Percentiles rank a stretch among this genome's conserved stretches.
These are phyloP conservation scores for Cremastobaeus sp. DNA, from an alignment of 2,888 invertebrate species.

Conservation along the genomic window DNA sequence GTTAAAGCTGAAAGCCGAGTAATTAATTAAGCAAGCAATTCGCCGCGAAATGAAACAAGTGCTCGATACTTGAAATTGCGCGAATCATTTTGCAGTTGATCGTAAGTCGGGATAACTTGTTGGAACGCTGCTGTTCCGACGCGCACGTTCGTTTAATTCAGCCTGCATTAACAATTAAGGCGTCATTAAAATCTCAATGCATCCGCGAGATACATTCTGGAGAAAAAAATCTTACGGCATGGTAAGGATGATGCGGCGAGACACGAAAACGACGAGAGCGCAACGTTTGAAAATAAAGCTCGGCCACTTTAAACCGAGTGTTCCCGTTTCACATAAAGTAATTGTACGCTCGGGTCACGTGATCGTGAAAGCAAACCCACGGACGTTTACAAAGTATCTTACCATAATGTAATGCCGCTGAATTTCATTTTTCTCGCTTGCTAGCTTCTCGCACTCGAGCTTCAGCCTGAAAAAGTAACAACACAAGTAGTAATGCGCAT, in stretches of 20 bases:
- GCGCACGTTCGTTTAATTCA: too few species aligned
- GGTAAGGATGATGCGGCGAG: slow-evolving; percentile 1
- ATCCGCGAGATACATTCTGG: too few species aligned
- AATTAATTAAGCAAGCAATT: too few species aligned
- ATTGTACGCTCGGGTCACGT: slow-evolving; percentile 48
- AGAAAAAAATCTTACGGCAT: too few species aligned
- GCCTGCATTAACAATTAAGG: too few species aligned
- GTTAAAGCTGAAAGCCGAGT: too few species aligned
- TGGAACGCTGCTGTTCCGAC: too few species aligned
- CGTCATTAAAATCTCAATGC: too few species aligned
- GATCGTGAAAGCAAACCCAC: slow-evolving; percentile 56
- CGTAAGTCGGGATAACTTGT: too few species aligned
- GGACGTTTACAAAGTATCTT: slow-evolving; percentile 78
- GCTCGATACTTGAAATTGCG: too few species aligned
- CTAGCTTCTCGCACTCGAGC: slow-evolving; percentile 98
- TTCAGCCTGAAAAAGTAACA: slow-evolving; percentile 86
- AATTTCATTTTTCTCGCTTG: slow-evolving; percentile 98
- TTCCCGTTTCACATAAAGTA: slow-evolving; percentile 37
- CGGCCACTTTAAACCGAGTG: slow-evolving; percentile 31
- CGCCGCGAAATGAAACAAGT: too few species aligned
- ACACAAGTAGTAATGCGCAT: slow-evolving; percentile 58
- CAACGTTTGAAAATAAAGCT: slow-evolving; percentile 21
- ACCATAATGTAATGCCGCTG: slow-evolving; percentile 99
- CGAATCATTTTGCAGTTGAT: too few species aligned
- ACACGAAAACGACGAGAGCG: slow-evolving; percentile 9